phyloP scores from a whole-genome alignment of 2,797 vertebrate genomes.

The Cynopterus sphinx region DNA sequence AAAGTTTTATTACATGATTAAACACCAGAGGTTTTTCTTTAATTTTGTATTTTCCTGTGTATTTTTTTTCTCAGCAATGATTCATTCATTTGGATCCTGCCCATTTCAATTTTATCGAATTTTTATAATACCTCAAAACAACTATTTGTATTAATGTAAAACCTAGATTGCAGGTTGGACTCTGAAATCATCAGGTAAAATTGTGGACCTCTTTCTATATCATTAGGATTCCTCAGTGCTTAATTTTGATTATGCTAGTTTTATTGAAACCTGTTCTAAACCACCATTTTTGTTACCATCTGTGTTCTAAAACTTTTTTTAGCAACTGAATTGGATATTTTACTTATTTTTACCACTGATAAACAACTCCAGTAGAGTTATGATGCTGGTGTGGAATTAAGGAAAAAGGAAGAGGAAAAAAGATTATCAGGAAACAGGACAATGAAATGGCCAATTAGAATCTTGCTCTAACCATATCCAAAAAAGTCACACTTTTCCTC shows the following conservation, averaged over 20 bases:
- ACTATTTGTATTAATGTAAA: not conserved
- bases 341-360: not conserved
- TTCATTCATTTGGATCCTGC: not conserved
- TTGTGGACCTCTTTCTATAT: not conserved
- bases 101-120: conserved; percentile 2
- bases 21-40: conserved; percentile 26
- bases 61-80: not conserved
- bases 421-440: conserved; percentile 15
- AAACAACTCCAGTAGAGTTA: not conserved
- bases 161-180: not conserved
- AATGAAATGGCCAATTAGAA: not conserved
- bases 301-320: not conserved
- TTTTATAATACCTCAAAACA: not conserved
- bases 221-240: not conserved
- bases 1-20: not conserved
- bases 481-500: not conserved
- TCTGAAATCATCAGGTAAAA: not conserved
- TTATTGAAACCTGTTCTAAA: conserved; percentile 7
- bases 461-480: not conserved
- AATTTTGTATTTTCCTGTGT: not conserved
- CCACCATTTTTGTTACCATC: not conserved
- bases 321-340: conserved; percentile 18
- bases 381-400: not conserved
- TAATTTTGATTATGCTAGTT: not conserved
- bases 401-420: not conserved